Conservation (phyloP, 1,140 invertebrate species). For the Ctenoplectra terminalis region DNA sequence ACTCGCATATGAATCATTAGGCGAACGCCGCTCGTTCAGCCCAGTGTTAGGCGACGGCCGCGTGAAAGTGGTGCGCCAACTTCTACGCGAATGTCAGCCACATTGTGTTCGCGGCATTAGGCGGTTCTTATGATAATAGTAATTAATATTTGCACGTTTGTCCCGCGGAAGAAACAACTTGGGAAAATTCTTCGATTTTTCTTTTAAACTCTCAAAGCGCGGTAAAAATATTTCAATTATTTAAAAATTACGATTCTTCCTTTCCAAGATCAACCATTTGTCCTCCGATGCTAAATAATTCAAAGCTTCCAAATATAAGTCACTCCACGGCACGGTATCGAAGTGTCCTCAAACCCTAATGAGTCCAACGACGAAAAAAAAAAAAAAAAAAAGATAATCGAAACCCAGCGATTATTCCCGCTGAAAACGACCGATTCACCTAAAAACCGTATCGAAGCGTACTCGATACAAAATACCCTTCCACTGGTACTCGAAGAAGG, state of each 20-base stretch:
- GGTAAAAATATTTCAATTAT: too few relatives aligned
- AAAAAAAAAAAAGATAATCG: background rate
- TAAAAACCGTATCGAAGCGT: background rate
- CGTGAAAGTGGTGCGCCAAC: slow-evolving; percentile 47
- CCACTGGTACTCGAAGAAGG: background rate
- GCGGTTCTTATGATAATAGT: slow-evolving; percentile 6
- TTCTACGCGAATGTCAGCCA: slow-evolving; percentile 24
- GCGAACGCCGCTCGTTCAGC: slow-evolving; percentile 24
- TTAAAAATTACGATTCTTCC: too few relatives aligned
- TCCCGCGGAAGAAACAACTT: background rate
- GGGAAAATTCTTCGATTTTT: background rate
- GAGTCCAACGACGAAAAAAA: background rate
- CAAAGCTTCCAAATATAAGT: too few relatives aligned
- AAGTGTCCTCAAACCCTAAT: background rate
- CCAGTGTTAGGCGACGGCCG: slow-evolving; percentile 40
- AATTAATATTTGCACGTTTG: slow-evolving; percentile 23
- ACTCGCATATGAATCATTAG: slow-evolving; percentile 52
- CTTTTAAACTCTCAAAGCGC: too few relatives aligned
- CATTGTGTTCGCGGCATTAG: slow-evolving; percentile 29
- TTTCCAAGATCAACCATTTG: too few relatives aligned
- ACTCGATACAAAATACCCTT: background rate
- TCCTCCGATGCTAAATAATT: too few relatives aligned
- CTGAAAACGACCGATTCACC: background rate
- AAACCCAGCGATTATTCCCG: background rate
- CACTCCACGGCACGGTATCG: too few relatives aligned